Conservation (phyloP, 2,113 vertebrate species). For the Xenopus borealis region DNA sequence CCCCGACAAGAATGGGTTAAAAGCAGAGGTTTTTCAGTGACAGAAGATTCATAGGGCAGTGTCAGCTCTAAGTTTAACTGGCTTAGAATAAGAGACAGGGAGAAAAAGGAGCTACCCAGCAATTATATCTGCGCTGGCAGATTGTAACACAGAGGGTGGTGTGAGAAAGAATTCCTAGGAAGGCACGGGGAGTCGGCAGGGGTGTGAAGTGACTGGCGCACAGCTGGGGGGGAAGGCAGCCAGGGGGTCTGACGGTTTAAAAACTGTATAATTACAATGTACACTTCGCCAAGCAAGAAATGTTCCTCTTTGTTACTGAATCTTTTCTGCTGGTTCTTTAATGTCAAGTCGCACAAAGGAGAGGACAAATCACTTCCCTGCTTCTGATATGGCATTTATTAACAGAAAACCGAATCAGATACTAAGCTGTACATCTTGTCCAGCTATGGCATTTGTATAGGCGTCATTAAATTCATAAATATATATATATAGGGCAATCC, state of each 20-base stretch:
- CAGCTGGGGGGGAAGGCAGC: constrained; percentile 25
- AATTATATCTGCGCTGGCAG: constrained; percentile 45
- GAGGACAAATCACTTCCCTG: constrained; percentile 33
- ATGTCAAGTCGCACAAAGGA: constrained; percentile 40
- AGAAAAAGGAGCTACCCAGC: constrained; percentile 36
- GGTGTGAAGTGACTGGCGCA: constrained; percentile 40
- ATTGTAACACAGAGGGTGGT: constrained; percentile 44
- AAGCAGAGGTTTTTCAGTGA: constrained; percentile 22
- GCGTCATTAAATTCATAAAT: background rate
- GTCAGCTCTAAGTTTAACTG: constrained; percentile 40
- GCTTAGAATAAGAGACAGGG: constrained; percentile 37
- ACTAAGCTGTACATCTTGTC: constrained; percentile 6
- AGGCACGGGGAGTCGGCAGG: constrained; percentile 38
- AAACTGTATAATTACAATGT: constrained; percentile 43
- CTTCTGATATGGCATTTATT: constrained; percentile 23
- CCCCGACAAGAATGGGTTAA: constrained; percentile 21
- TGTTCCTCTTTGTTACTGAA: constrained; percentile 38
- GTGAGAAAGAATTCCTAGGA: constrained; percentile 32
- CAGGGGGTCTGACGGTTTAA: constrained; percentile 43
- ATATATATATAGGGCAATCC: too few species aligned
- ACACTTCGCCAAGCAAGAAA: constrained; percentile 32
- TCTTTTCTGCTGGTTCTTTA: constrained; percentile 36
- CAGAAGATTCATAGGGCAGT: constrained; percentile 40
- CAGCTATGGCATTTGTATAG: too few species aligned
- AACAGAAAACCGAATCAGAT: constrained; percentile 6